These are phyloP conservation scores for Telmatochromis bifrenatus DNA, from an alignment of 2,113 vertebrate species.

Conservation along the genomic window DNA sequence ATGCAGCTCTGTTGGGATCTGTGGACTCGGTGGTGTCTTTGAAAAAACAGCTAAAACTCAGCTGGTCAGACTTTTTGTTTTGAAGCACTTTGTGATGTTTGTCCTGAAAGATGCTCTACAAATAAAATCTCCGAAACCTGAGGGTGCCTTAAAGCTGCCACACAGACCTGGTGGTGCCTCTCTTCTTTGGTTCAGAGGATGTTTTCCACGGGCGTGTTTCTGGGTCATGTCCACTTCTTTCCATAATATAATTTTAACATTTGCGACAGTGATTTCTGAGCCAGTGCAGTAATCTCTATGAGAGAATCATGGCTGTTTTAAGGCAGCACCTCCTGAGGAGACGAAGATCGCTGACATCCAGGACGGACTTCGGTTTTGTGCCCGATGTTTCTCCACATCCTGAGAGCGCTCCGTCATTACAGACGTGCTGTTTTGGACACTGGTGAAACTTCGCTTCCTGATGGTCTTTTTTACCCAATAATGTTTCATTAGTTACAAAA, in stretches of 20 bases:
- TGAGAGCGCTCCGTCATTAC: accelerated
- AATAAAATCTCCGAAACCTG: neutral
- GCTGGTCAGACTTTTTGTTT: neutral
- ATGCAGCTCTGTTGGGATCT: neutral
- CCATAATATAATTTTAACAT: neutral
- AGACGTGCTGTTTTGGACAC: neutral
- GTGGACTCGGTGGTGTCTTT: neutral
- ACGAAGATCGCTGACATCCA: neutral
- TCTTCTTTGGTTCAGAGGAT: neutral
- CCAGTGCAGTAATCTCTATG: neutral
- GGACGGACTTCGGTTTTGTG: neutral
- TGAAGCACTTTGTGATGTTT: neutral
- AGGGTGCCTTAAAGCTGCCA: neutral
- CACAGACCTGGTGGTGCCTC: neutral
- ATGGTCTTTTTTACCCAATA: neutral
- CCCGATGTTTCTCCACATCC: neutral
- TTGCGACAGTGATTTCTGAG: neutral
- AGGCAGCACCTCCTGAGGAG: neutral
- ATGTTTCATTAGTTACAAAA: neutral
- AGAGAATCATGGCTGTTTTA: neutral
- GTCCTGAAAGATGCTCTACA: neutral
- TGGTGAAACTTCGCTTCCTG: neutral
- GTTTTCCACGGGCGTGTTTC: neutral
- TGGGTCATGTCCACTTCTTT: neutral
- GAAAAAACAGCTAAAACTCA: neutral